Evolutionary conservation across 2,888 invertebrate genomes (phyloP), one percentile per base, ranked within the genome.

Genomic region (Galeruca laticollis): DNA sequence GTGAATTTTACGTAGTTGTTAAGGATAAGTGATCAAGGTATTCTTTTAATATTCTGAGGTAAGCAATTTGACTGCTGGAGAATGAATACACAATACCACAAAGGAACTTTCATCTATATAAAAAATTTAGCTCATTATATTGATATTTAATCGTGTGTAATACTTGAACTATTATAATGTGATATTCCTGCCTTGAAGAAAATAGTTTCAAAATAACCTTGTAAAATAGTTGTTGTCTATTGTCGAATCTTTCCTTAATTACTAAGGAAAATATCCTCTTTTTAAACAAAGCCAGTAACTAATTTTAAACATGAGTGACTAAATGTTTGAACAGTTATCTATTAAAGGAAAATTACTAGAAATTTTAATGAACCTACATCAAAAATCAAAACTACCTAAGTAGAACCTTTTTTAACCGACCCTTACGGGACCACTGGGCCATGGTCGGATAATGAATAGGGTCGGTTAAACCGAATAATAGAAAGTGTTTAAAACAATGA

Each of bases 61-160:
- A 57, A 57, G 56, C 56, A 57, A 57, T 4, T 26, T 52, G 26
- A 11, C 11, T 57, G 35, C n/a, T 33, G 56, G 15, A 57, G 56
- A 57, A 57, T 18, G 56, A 54, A 31, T 10, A 11, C 40, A 40
- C 40, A 40, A 18, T 47, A 15, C 47, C 10, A 47, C 47, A 47
- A 47, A 47, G 47, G 10, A 18, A 47, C 47, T 18, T 18, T 47
- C 47, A 47, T 47, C 15, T 47, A 18, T 18, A 18, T 47, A 11
- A 47, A 47, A 8, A 47, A 9, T 2, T 47, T 15, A 47, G 18
- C 18, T 18, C 8, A 18, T 15, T 18, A 13, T 18, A 47, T 47
- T 47, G 18, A 15, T 18, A 18, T 47, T 47, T 47, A 18, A 2
- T 47, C 15, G 9, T 18, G 15, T 40, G 13, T 6, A 40, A 40